These are phyloP conservation scores for Palythoa grandiflora DNA, from an alignment of 92 coral and sea anemone genomes.

Conservation along the genomic window DNA sequence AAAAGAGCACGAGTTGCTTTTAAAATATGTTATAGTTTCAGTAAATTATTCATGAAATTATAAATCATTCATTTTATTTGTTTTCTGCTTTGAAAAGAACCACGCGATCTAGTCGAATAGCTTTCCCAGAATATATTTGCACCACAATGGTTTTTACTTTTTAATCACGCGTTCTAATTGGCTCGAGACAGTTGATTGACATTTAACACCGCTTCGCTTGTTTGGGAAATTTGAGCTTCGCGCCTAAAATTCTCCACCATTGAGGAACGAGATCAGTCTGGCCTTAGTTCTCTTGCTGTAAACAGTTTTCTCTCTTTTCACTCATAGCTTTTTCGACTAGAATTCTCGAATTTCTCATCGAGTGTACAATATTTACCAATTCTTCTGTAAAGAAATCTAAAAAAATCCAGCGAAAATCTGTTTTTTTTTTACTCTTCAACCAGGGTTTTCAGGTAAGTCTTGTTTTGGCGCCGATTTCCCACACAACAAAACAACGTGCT, in stretches of 20 bases:
- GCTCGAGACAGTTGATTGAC: constrained; percentile 19
- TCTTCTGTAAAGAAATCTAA: not conserved
- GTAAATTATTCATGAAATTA: no score
- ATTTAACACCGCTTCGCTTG: constrained; percentile 1
- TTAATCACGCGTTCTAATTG: constrained; percentile 42
- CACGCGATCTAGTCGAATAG: not conserved
- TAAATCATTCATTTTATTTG: not conserved
- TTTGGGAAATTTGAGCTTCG: constrained; percentile 66
- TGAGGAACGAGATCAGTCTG: constrained; percentile 33
- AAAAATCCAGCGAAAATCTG: not conserved
- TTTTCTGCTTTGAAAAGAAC: not conserved
- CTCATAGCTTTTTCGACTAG: not conserved
- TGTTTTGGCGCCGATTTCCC: constrained; percentile 31
- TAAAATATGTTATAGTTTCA: no score
- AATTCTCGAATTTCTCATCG: not conserved
- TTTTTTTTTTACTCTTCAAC: not conserved
- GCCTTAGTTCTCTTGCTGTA: not conserved
- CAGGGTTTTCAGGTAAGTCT: constrained; percentile 43
- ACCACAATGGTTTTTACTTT: constrained; percentile 16
- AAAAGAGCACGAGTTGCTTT: no score
- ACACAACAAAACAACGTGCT: constrained; percentile 2
- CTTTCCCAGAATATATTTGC: not conserved
- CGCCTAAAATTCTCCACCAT: constrained; percentile 52
- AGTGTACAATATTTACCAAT: not conserved
- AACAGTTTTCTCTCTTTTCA: constrained; percentile 28